Evolutionary conservation across 2,113 vertebrate genomes (phyloP), one percentile per base, ranked within the genome.

Genomic region (Zosterops lateralis): DNA sequence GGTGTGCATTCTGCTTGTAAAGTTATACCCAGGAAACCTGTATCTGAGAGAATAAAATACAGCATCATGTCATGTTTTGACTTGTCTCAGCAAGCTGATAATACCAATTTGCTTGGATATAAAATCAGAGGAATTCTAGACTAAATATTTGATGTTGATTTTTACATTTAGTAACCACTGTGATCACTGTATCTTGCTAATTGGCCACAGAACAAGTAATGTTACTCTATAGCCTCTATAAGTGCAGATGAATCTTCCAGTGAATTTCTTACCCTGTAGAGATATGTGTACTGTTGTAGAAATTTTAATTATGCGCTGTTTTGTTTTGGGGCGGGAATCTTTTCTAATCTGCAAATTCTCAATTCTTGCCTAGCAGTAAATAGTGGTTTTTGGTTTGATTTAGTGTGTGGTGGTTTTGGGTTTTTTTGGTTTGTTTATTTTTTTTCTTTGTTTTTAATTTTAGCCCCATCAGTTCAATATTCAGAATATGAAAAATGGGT

Each of bases 251-350:
- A 18, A 65, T 76, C 32, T 72, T 61, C n/a, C 45, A 76, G 28
- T 78, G 57, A 36, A 40, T 58, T 64, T 65, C 25, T 65, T 61
- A 76, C 68, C 15, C 47, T 61, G 7, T 57, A 54, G 42, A 61
- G 42, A 40, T 72, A 17, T 9, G 14, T 22, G 22, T 65, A 25
- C 40, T 67, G 29, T 58, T 29, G 3, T 20, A 60, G 25, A 77
- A 66, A 61, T 56, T 31, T 61, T 76, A 29, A 36, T 68, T 51
- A 18, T 14, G 18, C 31, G 38, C 21, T 56, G 7, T 5, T 67
- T 72, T 73, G 26, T 47, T 73, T 67, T 20, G n/a, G 40, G 21
- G 14, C 0, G 0, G 14, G 4, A 36, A 10, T 47, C 2, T 31
- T 51, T 48, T 24, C 8, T 19, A 38, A 51, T 36, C 26, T 48